These are phyloP conservation scores for Limnephilus rhombicus DNA, from an alignment of 2,888 invertebrate genomes.

Conservation along the genomic window DNA sequence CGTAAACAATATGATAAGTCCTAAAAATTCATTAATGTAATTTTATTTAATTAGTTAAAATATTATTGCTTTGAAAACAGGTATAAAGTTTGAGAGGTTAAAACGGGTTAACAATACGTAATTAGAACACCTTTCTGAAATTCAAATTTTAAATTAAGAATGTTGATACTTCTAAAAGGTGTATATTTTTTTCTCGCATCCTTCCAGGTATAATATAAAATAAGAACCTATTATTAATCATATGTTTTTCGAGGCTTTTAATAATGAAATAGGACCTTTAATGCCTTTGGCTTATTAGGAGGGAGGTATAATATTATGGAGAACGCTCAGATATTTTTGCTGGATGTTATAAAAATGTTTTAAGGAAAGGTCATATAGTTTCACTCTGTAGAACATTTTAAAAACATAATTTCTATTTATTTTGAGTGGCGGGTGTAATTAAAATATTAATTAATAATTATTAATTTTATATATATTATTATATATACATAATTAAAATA, in stretches of 20 bases:
- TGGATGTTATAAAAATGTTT: too few species aligned
- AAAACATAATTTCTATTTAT: too few species aligned
- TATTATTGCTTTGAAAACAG: neutral
- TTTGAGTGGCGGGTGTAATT: too few species aligned
- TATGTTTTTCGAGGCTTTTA: constrained; percentile 35
- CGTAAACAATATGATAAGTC: too few species aligned
- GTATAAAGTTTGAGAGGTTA: neutral
- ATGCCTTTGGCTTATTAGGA: constrained; percentile 50
- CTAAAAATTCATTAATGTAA: neutral
- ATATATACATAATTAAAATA: too few species aligned
- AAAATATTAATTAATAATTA: too few species aligned
- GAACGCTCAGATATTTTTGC: neutral
- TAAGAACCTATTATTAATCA: constrained; percentile 37
- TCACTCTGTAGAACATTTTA: too few species aligned
- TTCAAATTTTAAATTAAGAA: constrained; percentile 37
- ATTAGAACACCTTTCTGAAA: constrained; percentile 29
- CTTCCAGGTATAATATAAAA: constrained; percentile 22
- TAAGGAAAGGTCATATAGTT: too few species aligned
- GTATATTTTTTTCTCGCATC: constrained; percentile 12
- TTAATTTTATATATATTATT: too few species aligned
- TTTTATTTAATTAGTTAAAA: neutral
- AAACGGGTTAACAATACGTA: constrained; percentile 24
- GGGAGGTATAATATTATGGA: neutral
- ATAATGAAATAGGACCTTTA: constrained; percentile 42
- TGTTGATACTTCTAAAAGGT: constrained; percentile 36